Conservation (phyloP, 2,113 vertebrate species). For the Heliornis fulica region DNA sequence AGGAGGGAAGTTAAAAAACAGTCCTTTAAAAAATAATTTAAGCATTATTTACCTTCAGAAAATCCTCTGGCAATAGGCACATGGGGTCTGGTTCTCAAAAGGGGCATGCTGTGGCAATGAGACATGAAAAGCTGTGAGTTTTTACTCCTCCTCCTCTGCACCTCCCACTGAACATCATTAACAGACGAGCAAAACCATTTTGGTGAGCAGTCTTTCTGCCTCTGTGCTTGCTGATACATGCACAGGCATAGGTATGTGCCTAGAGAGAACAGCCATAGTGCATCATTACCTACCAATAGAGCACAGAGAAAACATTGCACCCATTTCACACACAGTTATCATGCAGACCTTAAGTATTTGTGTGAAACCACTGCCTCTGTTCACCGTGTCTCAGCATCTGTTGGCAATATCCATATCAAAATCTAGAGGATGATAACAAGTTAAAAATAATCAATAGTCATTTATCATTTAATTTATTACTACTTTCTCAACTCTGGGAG, state of each 20-base stretch:
- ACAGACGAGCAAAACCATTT: background rate
- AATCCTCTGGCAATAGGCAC: background rate
- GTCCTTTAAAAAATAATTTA: background rate
- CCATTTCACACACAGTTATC: background rate
- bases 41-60: background rate
- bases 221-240: background rate
- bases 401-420: background rate
- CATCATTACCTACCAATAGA: background rate
- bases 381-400: background rate
- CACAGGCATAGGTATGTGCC: background rate
- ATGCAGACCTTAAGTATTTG: background rate
- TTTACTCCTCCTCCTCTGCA: background rate
- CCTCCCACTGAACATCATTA: background rate
- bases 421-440: background rate
- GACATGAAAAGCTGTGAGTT: background rate
- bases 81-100: background rate
- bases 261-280: background rate
- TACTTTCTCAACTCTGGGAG: slow-evolving; percentile 31
- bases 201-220: background rate
- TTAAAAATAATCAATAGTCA: slow-evolving; percentile 46
- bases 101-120: background rate
- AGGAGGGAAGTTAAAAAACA: background rate
- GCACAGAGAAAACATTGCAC: background rate
- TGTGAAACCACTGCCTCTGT: background rate
- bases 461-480: slow-evolving; percentile 48